Base-by-base conservation (phyloP, 2,797 vertebrate genomes). In the Eleutherodactylus coqui region DNA sequence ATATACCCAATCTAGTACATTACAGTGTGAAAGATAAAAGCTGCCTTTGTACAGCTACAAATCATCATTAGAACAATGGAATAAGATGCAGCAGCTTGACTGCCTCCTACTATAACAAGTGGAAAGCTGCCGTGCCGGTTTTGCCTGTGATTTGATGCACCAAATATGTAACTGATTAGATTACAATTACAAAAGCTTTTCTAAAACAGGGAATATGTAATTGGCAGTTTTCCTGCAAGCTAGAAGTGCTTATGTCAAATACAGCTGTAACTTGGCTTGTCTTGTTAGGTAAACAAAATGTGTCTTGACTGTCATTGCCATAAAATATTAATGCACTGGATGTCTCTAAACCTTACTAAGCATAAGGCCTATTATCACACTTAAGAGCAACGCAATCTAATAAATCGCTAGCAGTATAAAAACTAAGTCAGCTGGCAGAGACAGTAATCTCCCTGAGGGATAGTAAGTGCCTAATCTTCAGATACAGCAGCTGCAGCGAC, bases 311-410 rank as follows among this genome's bases (percentile, higher is more conserved):
- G 93, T 93, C 94, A 93, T 92, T 93, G 92, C 89, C 90, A 94
- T 95, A 93, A 95, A 95, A 94, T 95, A 95, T 95, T 95, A 95
- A 95, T 94, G 92, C 91, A 91, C 87, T 94, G 93, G 92, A 95
- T 93, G 94, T 94, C 93, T 94, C 93, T 93, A 94, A 95, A 94
- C 94, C 94, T 94, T 94, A 92, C 93, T 94, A 94, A 94, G 92
- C 94, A 94, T 93, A 94, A 94, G 93, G 94, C 90, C 91, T 94
- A 95, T 95, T 95, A 95, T 94, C 93, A 95, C 94, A 94, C 92
- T 94, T 95, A 94, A 95, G 94, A 94, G 93, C 92, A 94, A 94
- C 93, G 91, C 93, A 95, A 94, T 95, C 93, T 94, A 94, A 95
- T 95, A 95, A 95, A 95, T 95, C 60, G 88, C 90, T 91, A 90